Evolutionary conservation across 2,888 invertebrate species (phyloP), one percentile per base, ranked within the genome.

Genomic region (Agonum fuliginosum): DNA sequence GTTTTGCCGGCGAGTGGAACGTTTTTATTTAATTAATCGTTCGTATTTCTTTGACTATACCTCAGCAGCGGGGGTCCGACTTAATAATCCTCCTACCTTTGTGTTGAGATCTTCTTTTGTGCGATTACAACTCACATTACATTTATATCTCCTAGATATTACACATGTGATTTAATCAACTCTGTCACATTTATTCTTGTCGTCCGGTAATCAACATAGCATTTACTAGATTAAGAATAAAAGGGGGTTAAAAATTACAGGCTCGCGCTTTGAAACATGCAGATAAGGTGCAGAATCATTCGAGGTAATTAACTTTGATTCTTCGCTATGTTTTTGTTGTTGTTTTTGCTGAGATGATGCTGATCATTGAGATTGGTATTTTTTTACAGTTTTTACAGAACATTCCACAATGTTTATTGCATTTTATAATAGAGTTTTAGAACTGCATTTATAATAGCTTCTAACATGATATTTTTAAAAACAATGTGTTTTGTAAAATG

Each of bases 1-100:
- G 4, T 20, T 24, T 54, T 54, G 58, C 14, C 58, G 17, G n/a
- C 58, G 30, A 27, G 12, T 62, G 58, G 27, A 62, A 62, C 58
- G 58, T 62, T 62, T 30, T 62, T 62, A 30, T 62, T 62, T 62
- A 62, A 62, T 62, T 62, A 62, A 62, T 62, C 30, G 58, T 62
- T 62, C 30, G 58, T 30, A 62, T 62, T 62, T 62, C 27, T 62
- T 62, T 62, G 27, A 62, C 27, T 62, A 30, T 30, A 14, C 12
- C 2, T 6, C 10, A 2, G 0, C 58, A 62, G 58, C 30, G 30
- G 58, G 58, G 27, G 30, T 27, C 17, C 24, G 58, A 27, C 30
- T 62, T 54, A 27, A 62, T 62, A 27, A 62, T 62, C 17, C 58
- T 6, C 17, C 17, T 51, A 27, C 27, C 58, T 62, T 62, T 62